Evolutionary conservation across 2,888 invertebrate genomes (phyloP).

Genomic region (Rhyacophila evoluta): DNA sequence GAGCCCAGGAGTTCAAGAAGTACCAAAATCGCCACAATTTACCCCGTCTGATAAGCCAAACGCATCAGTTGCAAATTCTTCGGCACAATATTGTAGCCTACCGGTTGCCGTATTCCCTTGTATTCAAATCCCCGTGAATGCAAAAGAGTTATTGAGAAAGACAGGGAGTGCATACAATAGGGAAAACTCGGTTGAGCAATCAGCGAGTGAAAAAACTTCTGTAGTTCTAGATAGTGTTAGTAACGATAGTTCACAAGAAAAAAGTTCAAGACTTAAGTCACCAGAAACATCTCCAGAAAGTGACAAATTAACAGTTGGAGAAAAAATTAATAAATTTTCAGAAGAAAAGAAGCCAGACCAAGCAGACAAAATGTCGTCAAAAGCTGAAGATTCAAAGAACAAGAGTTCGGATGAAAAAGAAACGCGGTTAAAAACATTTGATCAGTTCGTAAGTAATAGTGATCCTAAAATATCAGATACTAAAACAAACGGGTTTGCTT

Average conservation of each 20-base stretch:
- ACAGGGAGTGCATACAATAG: constrained; percentile 61
- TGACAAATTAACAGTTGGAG: constrained; percentile 1
- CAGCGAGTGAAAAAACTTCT: background rate
- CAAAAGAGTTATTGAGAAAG: constrained; percentile 69
- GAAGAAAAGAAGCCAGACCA: constrained; percentile 42
- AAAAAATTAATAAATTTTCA: constrained; percentile 15
- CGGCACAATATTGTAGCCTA: constrained; percentile 64
- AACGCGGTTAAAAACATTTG: constrained; percentile 41
- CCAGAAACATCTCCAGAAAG: constrained; percentile 23
- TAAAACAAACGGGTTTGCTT: background rate
- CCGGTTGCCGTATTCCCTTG: constrained; percentile 71
- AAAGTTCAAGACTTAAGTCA: background rate
- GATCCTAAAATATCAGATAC: background rate
- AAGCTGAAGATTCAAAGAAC: constrained; percentile 16
- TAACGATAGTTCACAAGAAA: constrained; percentile 20
- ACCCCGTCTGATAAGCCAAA: constrained; percentile 66
- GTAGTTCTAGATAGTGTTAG: background rate
- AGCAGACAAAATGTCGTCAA: background rate
- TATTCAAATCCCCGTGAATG: constrained; percentile 78
- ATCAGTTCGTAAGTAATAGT: background rate
- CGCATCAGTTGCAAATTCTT: constrained; percentile 60
- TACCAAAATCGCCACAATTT: constrained; percentile 68
- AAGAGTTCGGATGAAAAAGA: constrained; percentile 44
- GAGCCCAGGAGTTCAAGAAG: constrained; percentile 79
- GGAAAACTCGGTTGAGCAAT: constrained; percentile 47